A percentile compares a stretch with the other conserved stretches of the same genome.
Conservation (phyloP, 2,888 invertebrate species). For the Spilarctia lutea region DNA sequence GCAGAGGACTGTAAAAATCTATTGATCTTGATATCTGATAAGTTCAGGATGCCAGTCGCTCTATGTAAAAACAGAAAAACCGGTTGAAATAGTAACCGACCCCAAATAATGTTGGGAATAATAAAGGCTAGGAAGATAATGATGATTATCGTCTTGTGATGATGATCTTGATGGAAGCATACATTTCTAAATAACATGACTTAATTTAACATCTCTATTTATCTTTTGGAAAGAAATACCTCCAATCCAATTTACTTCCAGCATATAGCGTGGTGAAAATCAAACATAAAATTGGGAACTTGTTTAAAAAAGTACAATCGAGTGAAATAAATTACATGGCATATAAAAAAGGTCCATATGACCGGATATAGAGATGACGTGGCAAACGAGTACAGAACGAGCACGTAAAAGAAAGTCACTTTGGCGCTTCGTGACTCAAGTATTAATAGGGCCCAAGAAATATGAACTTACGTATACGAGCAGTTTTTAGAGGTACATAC, state of each 20-base stretch:
- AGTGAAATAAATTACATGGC: conserved; percentile 21
- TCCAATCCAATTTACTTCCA: neutral
- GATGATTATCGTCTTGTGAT: no score
- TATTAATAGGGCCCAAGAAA: conserved; percentile 30
- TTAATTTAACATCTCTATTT: no score
- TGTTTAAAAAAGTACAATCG: conserved; percentile 16
- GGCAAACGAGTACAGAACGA: conserved; percentile 28
- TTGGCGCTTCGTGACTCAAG: conserved; percentile 30
- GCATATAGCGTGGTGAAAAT: neutral
- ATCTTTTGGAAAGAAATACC: neutral
- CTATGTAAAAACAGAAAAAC: no score
- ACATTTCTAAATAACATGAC: no score
- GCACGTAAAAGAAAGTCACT: conserved; percentile 28
- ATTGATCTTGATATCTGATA: no score
- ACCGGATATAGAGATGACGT: conserved; percentile 23
- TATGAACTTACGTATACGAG: conserved; percentile 17
- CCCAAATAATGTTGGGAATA: no score
- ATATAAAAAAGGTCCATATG: conserved; percentile 20
- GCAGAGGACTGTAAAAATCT: no score
- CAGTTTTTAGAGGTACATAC: neutral
- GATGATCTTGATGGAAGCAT: no score
- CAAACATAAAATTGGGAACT: conserved; percentile 1
- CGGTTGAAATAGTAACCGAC: no score
- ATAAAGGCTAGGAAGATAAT: no score
- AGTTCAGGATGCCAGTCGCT: no score